These are phyloP conservation scores for Prietella phreatophila DNA, from an alignment of 2,113 vertebrate genomes.

Conservation along the genomic window DNA sequence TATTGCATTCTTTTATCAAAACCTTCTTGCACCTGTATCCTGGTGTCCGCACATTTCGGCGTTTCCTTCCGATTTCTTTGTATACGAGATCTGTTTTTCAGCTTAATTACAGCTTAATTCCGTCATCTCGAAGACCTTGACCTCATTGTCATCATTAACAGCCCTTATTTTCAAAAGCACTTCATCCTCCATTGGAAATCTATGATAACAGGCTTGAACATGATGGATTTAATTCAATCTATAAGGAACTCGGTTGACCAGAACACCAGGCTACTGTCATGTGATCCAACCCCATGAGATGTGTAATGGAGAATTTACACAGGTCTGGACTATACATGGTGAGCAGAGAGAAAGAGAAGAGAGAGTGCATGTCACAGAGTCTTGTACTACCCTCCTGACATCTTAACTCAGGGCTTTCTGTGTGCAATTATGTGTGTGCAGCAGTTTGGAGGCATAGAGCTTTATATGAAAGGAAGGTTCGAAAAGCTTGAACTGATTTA, in stretches of 20 bases:
- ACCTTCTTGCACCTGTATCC: neutral
- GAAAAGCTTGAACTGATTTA: neutral
- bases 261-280: slow-evolving; percentile 48
- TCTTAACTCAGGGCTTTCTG: neutral
- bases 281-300: slow-evolving; percentile 52
- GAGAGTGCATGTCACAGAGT: neutral
- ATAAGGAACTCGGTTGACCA: slow-evolving; percentile 64
- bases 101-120: neutral
- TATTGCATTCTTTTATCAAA: neutral
- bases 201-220: slow-evolving; percentile 58
- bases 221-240: slow-evolving; percentile 71
- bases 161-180: slow-evolving; percentile 51
- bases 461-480: neutral
- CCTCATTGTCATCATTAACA: slow-evolving; percentile 52
- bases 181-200: slow-evolving; percentile 64
- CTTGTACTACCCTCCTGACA: neutral
- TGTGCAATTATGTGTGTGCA: slow-evolving; percentile 3
- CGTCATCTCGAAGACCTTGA: neutral
- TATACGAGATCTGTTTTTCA: slow-evolving; percentile 18
- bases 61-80: neutral
- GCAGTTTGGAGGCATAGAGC: neutral
- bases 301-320: slow-evolving; percentile 50
- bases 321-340: neutral
- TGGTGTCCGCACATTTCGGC: slow-evolving; percentile 1
- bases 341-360: neutral